These are phyloP conservation scores for Pogonognathellus flavescens DNA, from an alignment of 1,140 invertebrate species.

Conservation along the genomic window DNA sequence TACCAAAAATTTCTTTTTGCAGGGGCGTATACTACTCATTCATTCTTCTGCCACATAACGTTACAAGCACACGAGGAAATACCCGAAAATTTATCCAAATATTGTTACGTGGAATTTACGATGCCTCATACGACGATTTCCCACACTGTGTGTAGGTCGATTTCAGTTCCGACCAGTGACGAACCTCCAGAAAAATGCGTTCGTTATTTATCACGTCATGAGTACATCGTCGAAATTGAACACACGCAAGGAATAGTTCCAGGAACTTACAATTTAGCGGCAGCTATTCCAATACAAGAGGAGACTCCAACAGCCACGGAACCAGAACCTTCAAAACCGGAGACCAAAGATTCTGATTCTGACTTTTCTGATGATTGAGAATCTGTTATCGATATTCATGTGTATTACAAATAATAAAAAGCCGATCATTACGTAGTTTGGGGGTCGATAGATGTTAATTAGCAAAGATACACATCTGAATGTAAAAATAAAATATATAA, in stretches of 20 bases:
- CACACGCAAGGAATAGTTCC: slow-evolving; percentile 61
- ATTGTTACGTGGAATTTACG: slow-evolving; percentile 95
- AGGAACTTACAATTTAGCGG: slow-evolving; percentile 62
- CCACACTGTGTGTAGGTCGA: slow-evolving; percentile 95
- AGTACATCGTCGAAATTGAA: slow-evolving; percentile 77
- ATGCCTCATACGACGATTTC: slow-evolving; percentile 99
- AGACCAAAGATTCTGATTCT: slow-evolving; percentile 62
- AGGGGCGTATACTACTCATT: slow-evolving; percentile 97
- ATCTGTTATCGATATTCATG: neutral
- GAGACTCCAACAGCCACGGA: neutral
- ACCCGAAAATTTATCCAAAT: slow-evolving; percentile 90
- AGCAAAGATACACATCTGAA: too few species aligned
- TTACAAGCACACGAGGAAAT: slow-evolving; percentile 97
- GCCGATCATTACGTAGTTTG: too few species aligned
- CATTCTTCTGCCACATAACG: slow-evolving; percentile 91
- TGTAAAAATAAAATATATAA: too few species aligned
- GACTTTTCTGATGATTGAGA: slow-evolving; percentile 61
- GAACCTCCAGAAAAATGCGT: slow-evolving; percentile 99
- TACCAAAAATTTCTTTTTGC: slow-evolving; percentile 70
- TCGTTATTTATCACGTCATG: slow-evolving; percentile 94
- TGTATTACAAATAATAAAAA: too few species aligned
- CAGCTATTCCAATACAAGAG: slow-evolving; percentile 58
- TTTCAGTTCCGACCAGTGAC: slow-evolving; percentile 89
- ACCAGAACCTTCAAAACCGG: slow-evolving; percentile 1
- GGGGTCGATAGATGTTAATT: too few species aligned